These are phyloP conservation scores for Tetramorium alpestre DNA, from an alignment of 1,140 invertebrate genomes.

Conservation along the genomic window DNA sequence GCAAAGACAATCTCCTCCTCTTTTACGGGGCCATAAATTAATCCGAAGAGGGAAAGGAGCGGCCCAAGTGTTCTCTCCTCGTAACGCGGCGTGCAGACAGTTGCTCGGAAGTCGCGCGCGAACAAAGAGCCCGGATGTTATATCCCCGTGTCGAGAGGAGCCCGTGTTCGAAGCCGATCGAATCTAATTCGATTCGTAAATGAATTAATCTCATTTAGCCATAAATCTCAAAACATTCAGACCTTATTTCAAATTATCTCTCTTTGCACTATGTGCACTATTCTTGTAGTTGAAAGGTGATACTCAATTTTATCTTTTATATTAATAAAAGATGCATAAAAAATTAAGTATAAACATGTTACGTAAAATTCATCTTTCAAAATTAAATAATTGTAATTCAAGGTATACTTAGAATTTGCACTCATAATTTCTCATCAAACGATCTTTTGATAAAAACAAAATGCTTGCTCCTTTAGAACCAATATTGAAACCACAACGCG, in stretches of 20 bases:
- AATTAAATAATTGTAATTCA: background rate
- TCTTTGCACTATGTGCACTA: background rate
- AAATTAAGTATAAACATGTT: background rate
- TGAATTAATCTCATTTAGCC: background rate
- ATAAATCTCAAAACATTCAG: background rate
- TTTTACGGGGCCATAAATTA: constrained; percentile 82
- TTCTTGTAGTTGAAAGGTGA: background rate
- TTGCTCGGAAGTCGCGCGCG: constrained; percentile 45
- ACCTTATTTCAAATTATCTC: background rate
- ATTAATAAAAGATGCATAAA: background rate
- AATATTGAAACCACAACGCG: background rate
- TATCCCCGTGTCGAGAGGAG: background rate
- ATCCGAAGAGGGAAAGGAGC: constrained; percentile 70
- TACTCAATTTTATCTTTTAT: background rate
- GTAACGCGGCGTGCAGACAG: constrained; percentile 53
- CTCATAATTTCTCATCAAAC: background rate
- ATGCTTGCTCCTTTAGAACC: background rate
- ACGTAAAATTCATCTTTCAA: background rate
- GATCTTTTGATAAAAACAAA: background rate
- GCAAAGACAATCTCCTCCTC: constrained; percentile 77
- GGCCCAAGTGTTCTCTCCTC: constrained; percentile 70
- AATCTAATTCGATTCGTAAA: background rate
- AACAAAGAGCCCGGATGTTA: constrained; percentile 66
- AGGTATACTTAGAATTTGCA: background rate
- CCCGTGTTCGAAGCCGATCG: background rate